Evolutionary conservation across 2,113 vertebrate species (phyloP).

Genomic region (Gymnarchus niloticus): DNA sequence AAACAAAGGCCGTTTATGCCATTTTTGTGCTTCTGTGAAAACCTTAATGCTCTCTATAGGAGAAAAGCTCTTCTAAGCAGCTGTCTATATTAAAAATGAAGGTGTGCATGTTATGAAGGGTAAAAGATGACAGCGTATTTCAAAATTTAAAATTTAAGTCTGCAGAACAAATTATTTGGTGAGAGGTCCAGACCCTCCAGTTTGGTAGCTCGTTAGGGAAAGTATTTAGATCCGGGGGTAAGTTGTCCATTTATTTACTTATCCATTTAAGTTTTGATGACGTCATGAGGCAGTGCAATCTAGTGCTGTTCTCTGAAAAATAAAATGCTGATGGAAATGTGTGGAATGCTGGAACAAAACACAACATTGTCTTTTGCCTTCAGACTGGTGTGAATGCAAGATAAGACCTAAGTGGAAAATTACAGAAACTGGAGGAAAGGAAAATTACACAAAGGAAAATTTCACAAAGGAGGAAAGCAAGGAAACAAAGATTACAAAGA

Average conservation of each 20-base stretch:
- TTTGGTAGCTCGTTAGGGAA: background rate
- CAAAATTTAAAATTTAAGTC: too few relatives aligned
- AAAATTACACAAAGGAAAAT: too few relatives aligned
- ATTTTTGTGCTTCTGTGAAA: background rate
- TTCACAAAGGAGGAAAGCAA: background rate
- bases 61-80: background rate
- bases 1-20: background rate
- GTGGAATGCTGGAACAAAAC: background rate
- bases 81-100: background rate
- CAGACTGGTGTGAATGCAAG: background rate
- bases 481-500: slow-evolving; percentile 10
- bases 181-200: too few relatives aligned
- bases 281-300: background rate
- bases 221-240: background rate
- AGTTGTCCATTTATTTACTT: background rate
- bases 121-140: too few relatives aligned
- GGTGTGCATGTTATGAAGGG: background rate
- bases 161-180: too few relatives aligned
- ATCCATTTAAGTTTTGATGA: background rate
- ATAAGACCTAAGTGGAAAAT: background rate
- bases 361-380: background rate
- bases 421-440: background rate
- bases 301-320: background rate
- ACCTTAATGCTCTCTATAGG: background rate
- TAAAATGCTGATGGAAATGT: background rate